phyloP scores from a whole-genome alignment of 2,113 vertebrate genomes.

The Polypterus senegalus region DNA sequence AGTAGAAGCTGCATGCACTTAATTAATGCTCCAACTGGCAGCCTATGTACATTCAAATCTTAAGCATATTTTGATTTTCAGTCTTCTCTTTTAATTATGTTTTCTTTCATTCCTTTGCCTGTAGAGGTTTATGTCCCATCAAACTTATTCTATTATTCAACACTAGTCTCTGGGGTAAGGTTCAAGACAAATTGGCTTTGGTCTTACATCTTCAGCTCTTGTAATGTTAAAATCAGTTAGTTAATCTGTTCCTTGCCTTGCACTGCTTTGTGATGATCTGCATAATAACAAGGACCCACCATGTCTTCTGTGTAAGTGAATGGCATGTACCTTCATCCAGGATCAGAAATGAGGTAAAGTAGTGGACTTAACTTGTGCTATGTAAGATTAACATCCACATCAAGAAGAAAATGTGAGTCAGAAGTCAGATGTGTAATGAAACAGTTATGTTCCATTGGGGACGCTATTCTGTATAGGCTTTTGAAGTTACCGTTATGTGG shows the following conservation, averaged over 20 bases:
- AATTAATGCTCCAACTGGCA: too few relatives aligned
- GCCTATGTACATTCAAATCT: too few relatives aligned
- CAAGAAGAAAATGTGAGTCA: slow-evolving; percentile 10
- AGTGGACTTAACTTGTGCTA: slow-evolving; percentile 2
- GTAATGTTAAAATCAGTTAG: not conserved
- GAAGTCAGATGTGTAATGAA: not conserved
- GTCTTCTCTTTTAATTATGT: not conserved
- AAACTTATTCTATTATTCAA: not conserved
- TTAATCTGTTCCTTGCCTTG: slow-evolving; percentile 18
- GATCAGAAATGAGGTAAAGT: slow-evolving; percentile 13
- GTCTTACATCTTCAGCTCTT: not conserved
- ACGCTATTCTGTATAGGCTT: too few relatives aligned
- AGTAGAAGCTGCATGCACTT: too few relatives aligned
- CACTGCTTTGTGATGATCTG: slow-evolving; percentile 31
- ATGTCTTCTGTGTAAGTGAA: slow-evolving; percentile 29
- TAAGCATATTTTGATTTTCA: not conserved
- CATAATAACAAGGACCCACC: slow-evolving; percentile 30
- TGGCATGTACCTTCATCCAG: slow-evolving; percentile 16
- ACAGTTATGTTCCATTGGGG: too few relatives aligned
- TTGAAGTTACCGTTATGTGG: too few relatives aligned
- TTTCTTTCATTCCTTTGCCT: not conserved
- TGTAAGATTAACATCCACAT: slow-evolving; percentile 7
- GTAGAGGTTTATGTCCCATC: not conserved
- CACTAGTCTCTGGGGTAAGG: not conserved
- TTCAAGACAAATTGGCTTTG: not conserved